Evolutionary conservation across 2,797 vertebrate species (phyloP), one percentile per base, ranked within the genome.

Genomic region (Delichon dasypus): DNA sequence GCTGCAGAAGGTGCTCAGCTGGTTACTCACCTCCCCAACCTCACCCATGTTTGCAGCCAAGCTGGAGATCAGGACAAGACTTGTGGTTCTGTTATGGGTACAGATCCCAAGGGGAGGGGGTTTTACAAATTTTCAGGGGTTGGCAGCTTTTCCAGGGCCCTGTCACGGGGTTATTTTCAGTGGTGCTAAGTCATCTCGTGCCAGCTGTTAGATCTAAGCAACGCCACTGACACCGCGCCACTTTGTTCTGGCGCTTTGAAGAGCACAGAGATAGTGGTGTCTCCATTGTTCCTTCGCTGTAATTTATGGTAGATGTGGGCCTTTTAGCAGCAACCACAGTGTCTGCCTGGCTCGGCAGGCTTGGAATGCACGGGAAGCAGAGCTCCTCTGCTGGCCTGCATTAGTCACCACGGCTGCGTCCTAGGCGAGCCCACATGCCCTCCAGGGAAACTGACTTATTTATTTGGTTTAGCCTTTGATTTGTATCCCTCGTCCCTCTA

Each of bases 381-480:
- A 79, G 77, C 86, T 89, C 55, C 86, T 68, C 2, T 75, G 72
- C 83, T 74, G 92, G 61, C 70, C 70, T 88, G 83, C 65, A 42
- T 95, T 94, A 95, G 87, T 94, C 90, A 92, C 90, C 58, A 3
- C 26, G 0, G 5, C 66, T 23, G 29, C 23, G 13, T 38, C 58
- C 10, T 7, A 47, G 85, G 76, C 82, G 32, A 79, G 62, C 87
- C 81, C 62, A 13, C 74, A 11, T 12, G 32, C 47, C 76, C 87
- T 58, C 93, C 36, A 32, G 89, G 90, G 85, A 91, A 54, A 45
- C 2, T 19, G 61, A 34, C 20, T 16, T 93, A 88, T 91, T 96
- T 95, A 71, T 94, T 96, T 92, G 88, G 23, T 66, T 95, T 92
- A 77, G 81, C 77, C 80, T 93, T 93, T 92, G 81, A 86, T 93